These are phyloP conservation scores for Lasioglossum villosulum DNA, from an alignment of 2,888 invertebrate species.

Conservation along the genomic window DNA sequence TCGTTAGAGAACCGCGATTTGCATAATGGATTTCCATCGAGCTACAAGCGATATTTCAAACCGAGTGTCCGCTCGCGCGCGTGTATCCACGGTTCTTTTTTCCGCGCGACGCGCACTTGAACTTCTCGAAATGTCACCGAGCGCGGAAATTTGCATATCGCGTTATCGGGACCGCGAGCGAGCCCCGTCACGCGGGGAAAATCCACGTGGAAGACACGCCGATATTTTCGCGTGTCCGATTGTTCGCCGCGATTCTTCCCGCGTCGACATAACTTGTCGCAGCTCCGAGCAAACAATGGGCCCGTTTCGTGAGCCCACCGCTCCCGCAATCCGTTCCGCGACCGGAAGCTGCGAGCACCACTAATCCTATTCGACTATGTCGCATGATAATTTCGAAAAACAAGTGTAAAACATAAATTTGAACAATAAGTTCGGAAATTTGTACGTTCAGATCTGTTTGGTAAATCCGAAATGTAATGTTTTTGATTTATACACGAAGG, in stretches of 20 bases:
- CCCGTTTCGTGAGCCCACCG: not conserved
- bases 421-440: no score
- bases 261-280: not conserved
- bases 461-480: no score
- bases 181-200: not conserved
- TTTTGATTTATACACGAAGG: no score
- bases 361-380: not conserved
- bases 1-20: constrained; percentile 32
- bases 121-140: constrained; percentile 37
- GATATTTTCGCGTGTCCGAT: constrained; percentile 13
- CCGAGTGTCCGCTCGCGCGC: not conserved
- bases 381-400: no score
- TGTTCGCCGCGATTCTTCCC: not conserved
- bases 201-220: not conserved
- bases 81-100: not conserved
- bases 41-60: constrained; percentile 17
- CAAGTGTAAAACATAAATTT: no score
- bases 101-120: constrained; percentile 19
- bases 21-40: constrained; percentile 24
- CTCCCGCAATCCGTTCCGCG: constrained; percentile 13
- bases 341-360: not conserved
- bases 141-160: not conserved
- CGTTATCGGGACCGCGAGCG: constrained; percentile 15
- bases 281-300: not conserved
- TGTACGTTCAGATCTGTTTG: no score